Evolutionary conservation across 37 sponge, comb jelly and placozoan species (phyloP), one percentile per base, ranked within the genome.

Genomic region (Axinella damicornis): DNA sequence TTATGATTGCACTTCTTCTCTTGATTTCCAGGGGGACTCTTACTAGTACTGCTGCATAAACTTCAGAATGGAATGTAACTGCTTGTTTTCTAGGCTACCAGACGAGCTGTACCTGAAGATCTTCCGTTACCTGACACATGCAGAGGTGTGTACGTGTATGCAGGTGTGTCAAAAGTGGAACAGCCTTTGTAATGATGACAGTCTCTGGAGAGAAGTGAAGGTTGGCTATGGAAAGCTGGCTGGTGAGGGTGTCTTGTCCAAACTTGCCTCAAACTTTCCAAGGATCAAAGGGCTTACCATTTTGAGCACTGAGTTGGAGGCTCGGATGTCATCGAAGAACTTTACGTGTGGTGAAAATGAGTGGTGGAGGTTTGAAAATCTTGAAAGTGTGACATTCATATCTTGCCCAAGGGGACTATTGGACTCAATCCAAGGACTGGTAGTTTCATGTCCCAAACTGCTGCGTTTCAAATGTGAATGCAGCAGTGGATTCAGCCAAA

Each of bases 121-220:
- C 39, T 53, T 88, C 30, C 54, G 68, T 27, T 82, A 70, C 56
- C 39, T 88, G 62, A 63, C 65, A 27, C 61, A 64, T 0, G 0
- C 31, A 16, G 76, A 76, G 20, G 71, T 88, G 2, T 40, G 62
- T 16, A 77, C 24, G 2, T 46, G 68, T 52, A 38, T 67, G 81
- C 28, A 55, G 57, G 88, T 88, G 22, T 88, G 88, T 33, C 58
- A 57, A 30, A 74, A 63, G 16, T 88, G 89, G 89, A 20, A 88
- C 37, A 66, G 72, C 52, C 83, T 88, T 39, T 54, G 77, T n/a
- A 80, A 53, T 71, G 66, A 82, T 68, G 62, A 27, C 18, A 37
- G 32, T 27, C 71, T 88, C 32, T 88, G 89, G 89, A 60, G 0
- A 56, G 62, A 59, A 27, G 69, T 80, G 9, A 69, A 80, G 31